Evolutionary conservation across 2,113 vertebrate species (phyloP).

Genomic region (Pyxicephalus adspersus): DNA sequence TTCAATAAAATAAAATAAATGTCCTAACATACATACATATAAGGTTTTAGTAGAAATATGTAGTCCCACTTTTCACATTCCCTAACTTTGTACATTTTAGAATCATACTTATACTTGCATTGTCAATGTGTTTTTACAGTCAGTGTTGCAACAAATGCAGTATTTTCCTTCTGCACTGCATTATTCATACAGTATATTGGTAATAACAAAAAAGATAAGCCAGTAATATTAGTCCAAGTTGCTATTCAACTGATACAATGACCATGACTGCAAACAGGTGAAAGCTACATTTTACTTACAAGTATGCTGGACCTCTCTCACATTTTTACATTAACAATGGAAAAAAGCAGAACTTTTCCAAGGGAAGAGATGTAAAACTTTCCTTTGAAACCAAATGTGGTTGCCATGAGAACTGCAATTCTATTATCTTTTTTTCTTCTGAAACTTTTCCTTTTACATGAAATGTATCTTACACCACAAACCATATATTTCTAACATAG

Average conservation of each 20-base stretch:
- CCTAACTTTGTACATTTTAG: too few species aligned
- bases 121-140: too few species aligned
- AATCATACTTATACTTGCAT: too few species aligned
- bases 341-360: conserved; percentile 29
- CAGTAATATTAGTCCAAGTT: not conserved
- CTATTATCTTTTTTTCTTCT: conserved; percentile 42
- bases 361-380: conserved; percentile 31
- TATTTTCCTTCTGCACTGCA: not conserved
- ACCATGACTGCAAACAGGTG: conserved; percentile 14
- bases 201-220: not conserved
- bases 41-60: too few species aligned
- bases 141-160: too few species aligned
- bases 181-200: not conserved
- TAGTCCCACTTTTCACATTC: too few species aligned
- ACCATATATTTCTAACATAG: conserved; percentile 1
- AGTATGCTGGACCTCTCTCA: conserved; percentile 11
- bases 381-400: conserved; percentile 22
- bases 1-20: too few species aligned
- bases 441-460: conserved; percentile 35
- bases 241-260: not conserved
- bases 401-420: conserved; percentile 36
- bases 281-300: not conserved
- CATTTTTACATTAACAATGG: conserved; percentile 32
- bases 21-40: too few species aligned
- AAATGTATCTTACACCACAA: conserved; percentile 28